Percentiles rank a stretch among this genome's conserved stretches.
These are phyloP conservation scores for Oxyura jamaicensis DNA, from an alignment of 2,113 vertebrate species.

Conservation along the genomic window DNA sequence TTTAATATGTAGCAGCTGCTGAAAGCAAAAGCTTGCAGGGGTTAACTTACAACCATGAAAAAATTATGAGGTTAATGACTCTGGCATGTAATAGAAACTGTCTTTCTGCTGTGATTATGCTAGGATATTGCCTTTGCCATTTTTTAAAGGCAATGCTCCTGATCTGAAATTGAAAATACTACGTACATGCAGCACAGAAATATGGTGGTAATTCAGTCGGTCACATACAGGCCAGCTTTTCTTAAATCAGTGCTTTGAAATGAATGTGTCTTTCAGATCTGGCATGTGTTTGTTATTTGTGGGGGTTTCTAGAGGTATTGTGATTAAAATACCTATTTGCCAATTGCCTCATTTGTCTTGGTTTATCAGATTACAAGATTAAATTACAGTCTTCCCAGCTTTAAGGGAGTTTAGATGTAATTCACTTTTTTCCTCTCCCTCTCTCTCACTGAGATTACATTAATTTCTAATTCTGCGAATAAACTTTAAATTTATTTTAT, in stretches of 20 bases:
- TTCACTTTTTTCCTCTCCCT: background rate
- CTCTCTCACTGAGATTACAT: constrained; percentile 3
- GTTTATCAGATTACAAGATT: constrained; percentile 76
- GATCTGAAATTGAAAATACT: constrained; percentile 39
- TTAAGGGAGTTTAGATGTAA: constrained; percentile 42
- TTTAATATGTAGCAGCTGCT: constrained; percentile 45
- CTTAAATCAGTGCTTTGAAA: constrained; percentile 62
- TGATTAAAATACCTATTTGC: constrained; percentile 67
- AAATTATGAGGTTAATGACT: constrained; percentile 65
- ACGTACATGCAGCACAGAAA: background rate
- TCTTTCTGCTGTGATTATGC: constrained; percentile 7
- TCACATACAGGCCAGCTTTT: background rate
- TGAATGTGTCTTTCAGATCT: constrained; percentile 54
- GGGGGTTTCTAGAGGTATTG: constrained; percentile 53
- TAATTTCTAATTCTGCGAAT: constrained; percentile 28
- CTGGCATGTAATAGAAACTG: background rate
- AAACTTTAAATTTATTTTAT: background rate
- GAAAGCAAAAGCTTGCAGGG: constrained; percentile 46
- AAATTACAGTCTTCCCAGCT: constrained; percentile 59
- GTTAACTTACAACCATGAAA: constrained; percentile 43
- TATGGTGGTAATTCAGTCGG: constrained; percentile 59
- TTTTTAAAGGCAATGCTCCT: constrained; percentile 50
- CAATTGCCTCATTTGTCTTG: constrained; percentile 72
- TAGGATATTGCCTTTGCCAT: constrained; percentile 16
- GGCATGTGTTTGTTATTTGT: constrained; percentile 59